A percentile compares a stretch with the other conserved stretches of the same genome.
Evolutionary conservation across 1,140 invertebrate species (phyloP).

Genomic region (Conopomorpha cramerella): DNA sequence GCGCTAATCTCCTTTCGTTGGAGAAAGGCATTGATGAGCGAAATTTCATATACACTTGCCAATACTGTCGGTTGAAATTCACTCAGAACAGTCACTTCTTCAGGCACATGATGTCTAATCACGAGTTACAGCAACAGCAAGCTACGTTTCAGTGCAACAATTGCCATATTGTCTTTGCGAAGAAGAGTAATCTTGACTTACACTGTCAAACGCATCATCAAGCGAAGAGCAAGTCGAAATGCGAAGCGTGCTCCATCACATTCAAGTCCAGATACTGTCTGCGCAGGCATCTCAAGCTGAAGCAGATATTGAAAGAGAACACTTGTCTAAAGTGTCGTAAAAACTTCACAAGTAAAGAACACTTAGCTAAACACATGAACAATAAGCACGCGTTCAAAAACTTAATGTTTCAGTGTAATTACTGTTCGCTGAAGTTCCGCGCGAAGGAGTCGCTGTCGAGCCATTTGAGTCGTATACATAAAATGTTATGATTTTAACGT

Average conservation of each 20-base stretch:
- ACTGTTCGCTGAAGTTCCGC: conserved; percentile 41
- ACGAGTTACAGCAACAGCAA: conserved; percentile 28
- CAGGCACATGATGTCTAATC: conserved; percentile 45
- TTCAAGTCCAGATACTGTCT: conserved; percentile 47
- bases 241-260: conserved; percentile 37
- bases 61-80: conserved; percentile 43
- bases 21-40: conserved; percentile 14
- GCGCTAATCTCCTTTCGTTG: conserved; percentile 4
- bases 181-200: conserved; percentile 32
- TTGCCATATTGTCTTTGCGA: conserved; percentile 40
- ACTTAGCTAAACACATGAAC: conserved; percentile 28
- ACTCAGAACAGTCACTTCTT: conserved; percentile 45
- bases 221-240: conserved; percentile 35
- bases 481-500: conserved; percentile 38
- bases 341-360: conserved; percentile 34
- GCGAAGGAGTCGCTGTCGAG: conserved; percentile 29
- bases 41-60: conserved; percentile 39
- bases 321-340: conserved; percentile 43
- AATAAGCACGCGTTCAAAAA: conserved; percentile 44
- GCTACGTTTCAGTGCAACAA: conserved; percentile 44
- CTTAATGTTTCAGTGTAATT: conserved; percentile 31
- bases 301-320: conserved; percentile 35
- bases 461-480: conserved; percentile 40
- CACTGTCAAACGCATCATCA: conserved; percentile 43
- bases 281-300: conserved; percentile 38